A percentile compares a stretch with the other conserved stretches of the same genome.
Evolutionary conservation across 2,113 vertebrate species (phyloP).

Genomic region (Acrocephalus kingi): DNA sequence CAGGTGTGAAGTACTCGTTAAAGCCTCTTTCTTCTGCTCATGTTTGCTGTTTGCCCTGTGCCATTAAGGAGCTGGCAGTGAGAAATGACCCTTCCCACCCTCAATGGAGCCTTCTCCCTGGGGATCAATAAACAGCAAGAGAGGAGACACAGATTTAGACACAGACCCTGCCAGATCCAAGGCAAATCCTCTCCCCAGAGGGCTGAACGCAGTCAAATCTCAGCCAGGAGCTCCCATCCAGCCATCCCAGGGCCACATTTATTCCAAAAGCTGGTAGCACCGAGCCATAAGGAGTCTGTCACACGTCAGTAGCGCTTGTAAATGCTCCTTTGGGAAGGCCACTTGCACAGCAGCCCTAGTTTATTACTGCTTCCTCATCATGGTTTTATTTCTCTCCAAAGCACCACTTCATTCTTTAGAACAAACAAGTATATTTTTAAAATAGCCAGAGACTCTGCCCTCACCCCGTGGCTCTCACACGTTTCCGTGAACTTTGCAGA

Average conservation of each 20-base stretch:
- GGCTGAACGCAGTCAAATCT: neutral
- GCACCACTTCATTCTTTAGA: conserved; percentile 26
- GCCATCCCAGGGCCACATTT: neutral
- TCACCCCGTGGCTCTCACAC: neutral
- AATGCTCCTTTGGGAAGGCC: conserved; percentile 17
- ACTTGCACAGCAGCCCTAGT: neutral
- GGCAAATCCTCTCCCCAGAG: neutral
- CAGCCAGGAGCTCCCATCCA: neutral
- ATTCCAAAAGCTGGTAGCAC: neutral
- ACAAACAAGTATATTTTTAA: conserved; percentile 18
- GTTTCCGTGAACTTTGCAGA: neutral
- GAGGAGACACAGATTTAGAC: neutral
- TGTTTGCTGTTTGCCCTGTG: neutral
- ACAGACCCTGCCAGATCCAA: neutral
- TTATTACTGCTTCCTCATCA: conserved; percentile 18
- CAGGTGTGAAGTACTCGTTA: neutral
- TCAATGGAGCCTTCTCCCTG: neutral
- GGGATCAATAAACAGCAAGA: neutral
- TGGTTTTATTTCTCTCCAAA: conserved; percentile 45
- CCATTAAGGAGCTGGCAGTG: neutral
- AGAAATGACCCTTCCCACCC: neutral
- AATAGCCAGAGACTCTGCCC: neutral
- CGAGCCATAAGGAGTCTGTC: neutral
- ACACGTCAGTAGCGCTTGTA: neutral
- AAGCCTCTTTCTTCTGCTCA: neutral